Percentiles rank a stretch among this genome's conserved stretches.
Evolutionary conservation across 2,113 vertebrate species (phyloP).

Genomic region (Aptenodytes forsteri): DNA sequence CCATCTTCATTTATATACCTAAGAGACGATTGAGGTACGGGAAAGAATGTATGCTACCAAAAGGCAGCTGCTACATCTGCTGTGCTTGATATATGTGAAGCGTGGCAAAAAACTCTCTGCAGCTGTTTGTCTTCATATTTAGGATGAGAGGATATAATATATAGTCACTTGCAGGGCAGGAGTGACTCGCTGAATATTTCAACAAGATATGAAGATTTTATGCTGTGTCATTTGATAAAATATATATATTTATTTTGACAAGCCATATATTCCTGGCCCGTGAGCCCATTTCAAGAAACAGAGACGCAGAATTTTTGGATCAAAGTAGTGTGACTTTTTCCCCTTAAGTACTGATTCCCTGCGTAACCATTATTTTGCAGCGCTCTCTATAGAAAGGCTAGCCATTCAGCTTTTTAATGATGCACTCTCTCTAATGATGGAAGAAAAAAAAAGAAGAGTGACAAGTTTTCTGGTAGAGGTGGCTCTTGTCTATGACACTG

Average conservation of each 20-base stretch:
- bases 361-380: not conserved
- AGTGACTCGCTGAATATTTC: not conserved
- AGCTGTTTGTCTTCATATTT: slow-evolving; percentile 45
- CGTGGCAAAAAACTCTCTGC: slow-evolving; percentile 12
- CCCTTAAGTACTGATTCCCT: not conserved
- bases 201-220: not conserved
- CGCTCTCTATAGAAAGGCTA: not conserved
- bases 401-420: not conserved
- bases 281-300: not conserved
- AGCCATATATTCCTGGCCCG: not conserved
- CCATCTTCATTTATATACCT: slow-evolving; percentile 50
- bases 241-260: not conserved
- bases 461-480: not conserved
- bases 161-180: not conserved
- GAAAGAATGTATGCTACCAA: not conserved
- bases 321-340: not conserved
- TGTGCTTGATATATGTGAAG: not conserved
- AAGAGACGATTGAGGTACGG: not conserved
- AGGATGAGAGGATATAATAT: not conserved
- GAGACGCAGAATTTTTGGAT: not conserved
- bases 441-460: not conserved
- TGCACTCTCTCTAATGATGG: not conserved
- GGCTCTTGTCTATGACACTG: not conserved
- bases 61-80: slow-evolving; percentile 5
- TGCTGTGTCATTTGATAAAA: not conserved